Evolutionary conservation across 2,888 invertebrate species (phyloP).

Genomic region (Scaptomyza reducta): DNA sequence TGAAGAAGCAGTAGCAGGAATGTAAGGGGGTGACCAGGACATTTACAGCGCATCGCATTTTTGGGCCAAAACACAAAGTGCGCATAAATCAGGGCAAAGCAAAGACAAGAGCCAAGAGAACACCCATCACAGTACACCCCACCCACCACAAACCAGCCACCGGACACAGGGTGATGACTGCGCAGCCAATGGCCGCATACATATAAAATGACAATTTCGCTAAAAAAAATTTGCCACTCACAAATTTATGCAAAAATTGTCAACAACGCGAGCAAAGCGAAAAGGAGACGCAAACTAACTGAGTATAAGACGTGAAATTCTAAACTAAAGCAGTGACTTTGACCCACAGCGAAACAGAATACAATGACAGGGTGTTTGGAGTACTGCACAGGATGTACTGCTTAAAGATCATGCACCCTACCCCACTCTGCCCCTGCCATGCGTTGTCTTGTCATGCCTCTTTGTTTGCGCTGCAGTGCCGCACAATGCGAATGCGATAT

Average conservation of each 20-base stretch:
- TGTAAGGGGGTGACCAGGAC: constrained; percentile 24
- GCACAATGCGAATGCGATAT: constrained; percentile 64
- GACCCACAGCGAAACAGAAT: constrained; percentile 15
- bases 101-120: constrained; percentile 58
- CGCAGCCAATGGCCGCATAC: constrained; percentile 40
- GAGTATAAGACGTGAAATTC: constrained; percentile 2
- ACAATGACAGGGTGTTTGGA: background rate
- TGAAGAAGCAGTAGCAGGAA: constrained; percentile 1
- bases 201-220: constrained; percentile 57
- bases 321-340: constrained; percentile 27
- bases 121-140: constrained; percentile 7
- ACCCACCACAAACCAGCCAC: constrained; percentile 8
- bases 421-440: background rate
- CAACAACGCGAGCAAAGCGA: constrained; percentile 44
- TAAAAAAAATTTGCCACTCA: constrained; percentile 51
- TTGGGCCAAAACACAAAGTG: constrained; percentile 55
- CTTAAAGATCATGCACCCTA: background rate
- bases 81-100: constrained; percentile 68
- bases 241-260: constrained; percentile 67
- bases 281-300: constrained; percentile 5
- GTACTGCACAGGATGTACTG: background rate
- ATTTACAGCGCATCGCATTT: constrained; percentile 54
- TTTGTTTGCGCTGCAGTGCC: constrained; percentile 27
- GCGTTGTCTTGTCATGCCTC: background rate
- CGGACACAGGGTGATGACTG: constrained; percentile 27